Conservation (phyloP, 2,113 vertebrate genomes). For the Thunnus thynnus region DNA sequence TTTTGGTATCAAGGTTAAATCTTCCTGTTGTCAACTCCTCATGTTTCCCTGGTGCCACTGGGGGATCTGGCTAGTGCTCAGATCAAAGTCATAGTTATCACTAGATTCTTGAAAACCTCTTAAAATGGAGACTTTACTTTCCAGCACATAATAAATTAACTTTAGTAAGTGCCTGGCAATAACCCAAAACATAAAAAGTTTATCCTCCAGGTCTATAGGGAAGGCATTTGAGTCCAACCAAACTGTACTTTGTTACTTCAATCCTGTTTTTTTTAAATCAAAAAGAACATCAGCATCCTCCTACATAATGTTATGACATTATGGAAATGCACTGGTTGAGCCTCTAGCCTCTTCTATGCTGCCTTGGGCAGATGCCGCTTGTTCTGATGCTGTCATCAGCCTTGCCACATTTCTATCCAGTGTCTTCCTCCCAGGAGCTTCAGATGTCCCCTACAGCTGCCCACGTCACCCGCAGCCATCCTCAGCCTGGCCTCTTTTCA, state of each 20-base stretch:
- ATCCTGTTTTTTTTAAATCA: not conserved
- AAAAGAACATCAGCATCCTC: not conserved
- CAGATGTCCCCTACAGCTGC: conserved; percentile 47
- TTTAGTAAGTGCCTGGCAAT: not conserved
- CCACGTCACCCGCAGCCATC: conserved; percentile 36
- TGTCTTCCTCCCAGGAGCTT: conserved; percentile 43
- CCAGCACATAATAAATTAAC: not conserved
- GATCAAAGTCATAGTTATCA: conserved; percentile 19
- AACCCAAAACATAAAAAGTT: not conserved
- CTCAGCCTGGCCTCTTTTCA: conserved; percentile 47
- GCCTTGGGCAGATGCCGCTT: conserved; percentile 32
- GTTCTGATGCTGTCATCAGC: conserved; percentile 37
- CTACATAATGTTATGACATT: conserved; percentile 27
- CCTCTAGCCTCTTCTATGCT: not conserved
- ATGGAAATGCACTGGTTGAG: conserved; percentile 35
- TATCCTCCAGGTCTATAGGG: not conserved
- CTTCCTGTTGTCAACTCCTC: conserved; percentile 1
- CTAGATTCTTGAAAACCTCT: conserved; percentile 1
- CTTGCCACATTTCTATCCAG: conserved; percentile 30
- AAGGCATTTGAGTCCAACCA: conserved; percentile 14
- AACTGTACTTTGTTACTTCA: not conserved
- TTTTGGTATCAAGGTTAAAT: conserved; percentile 33
- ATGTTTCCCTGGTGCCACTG: conserved; percentile 14
- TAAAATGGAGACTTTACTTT: conserved; percentile 12
- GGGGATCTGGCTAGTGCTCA: conserved; percentile 14